Conservation (phyloP, 1,140 invertebrate genomes). For the Hyphantria cunea region DNA sequence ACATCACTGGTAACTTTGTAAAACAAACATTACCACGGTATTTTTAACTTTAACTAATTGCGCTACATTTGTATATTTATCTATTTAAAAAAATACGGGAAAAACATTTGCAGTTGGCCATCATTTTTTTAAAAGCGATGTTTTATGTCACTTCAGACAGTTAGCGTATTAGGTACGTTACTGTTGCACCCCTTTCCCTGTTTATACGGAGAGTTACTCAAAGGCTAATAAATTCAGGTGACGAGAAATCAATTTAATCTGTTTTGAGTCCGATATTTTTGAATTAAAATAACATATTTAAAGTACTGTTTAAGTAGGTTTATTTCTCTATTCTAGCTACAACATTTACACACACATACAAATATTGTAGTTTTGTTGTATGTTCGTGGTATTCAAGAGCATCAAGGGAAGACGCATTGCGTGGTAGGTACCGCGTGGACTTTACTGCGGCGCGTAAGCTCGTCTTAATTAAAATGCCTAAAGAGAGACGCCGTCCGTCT, state of each 20-base stretch:
- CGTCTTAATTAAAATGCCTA: constrained; percentile 51
- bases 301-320: too few relatives aligned
- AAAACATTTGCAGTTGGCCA: neutral
- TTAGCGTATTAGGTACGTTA: too few relatives aligned
- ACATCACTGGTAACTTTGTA: neutral
- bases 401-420: constrained; percentile 3
- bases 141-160: too few relatives aligned
- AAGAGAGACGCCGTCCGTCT: constrained; percentile 34
- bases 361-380: neutral
- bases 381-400: neutral
- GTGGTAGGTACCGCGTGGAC: constrained; percentile 24
- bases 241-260: too few relatives aligned
- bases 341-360: too few relatives aligned
- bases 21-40: neutral
- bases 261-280: too few relatives aligned
- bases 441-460: constrained; percentile 5
- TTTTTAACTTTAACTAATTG: neutral
- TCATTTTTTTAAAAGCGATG: too few relatives aligned
- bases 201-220: too few relatives aligned
- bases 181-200: too few relatives aligned
- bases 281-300: too few relatives aligned
- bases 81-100: neutral
- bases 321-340: too few relatives aligned
- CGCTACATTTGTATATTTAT: neutral
- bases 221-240: too few relatives aligned